These are phyloP conservation scores for Pomacea canaliculata DNA, from an alignment of 2,888 invertebrate species.

Conservation along the genomic window DNA sequence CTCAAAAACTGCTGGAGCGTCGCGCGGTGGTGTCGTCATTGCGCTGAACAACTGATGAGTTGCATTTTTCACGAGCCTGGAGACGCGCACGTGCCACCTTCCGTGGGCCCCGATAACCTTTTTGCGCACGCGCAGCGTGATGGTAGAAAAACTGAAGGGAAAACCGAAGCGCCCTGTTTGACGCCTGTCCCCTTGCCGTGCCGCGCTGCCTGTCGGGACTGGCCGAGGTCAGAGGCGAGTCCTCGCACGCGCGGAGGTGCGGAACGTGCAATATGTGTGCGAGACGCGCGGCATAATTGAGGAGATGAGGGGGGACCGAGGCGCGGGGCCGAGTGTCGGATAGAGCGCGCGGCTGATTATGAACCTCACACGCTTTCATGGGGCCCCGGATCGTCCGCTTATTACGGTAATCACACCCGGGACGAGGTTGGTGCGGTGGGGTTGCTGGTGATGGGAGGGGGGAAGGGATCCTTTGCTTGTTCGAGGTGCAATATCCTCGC, in stretches of 20 bases:
- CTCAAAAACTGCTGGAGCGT: not conserved
- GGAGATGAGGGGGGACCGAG: not conserved
- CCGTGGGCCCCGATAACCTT: not conserved
- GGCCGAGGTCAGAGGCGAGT: not conserved
- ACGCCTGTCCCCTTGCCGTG: conserved; percentile 1
- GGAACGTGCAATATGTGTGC: not conserved
- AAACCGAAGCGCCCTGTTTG: conserved; percentile 1
- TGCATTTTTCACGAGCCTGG: conserved; percentile 8
- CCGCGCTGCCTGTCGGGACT: not conserved
- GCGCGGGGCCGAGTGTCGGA: not conserved
- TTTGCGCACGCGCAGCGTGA: not conserved
- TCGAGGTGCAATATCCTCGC: no score
- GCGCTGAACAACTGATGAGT: not conserved
- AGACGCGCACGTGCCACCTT: not conserved
- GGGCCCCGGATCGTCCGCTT: not conserved
- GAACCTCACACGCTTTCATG: not conserved
- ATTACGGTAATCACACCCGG: conserved; percentile 1
- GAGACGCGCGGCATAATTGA: conserved; percentile 4
- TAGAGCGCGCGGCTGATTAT: not conserved
- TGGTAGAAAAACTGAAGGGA: not conserved
- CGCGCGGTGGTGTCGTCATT: not conserved
- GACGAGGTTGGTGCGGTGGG: not conserved
- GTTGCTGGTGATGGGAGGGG: no score
- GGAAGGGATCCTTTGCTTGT: no score
- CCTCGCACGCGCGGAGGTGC: not conserved